Conservation (phyloP, 2,797 vertebrate species). For the Myotis findleyi region DNA sequence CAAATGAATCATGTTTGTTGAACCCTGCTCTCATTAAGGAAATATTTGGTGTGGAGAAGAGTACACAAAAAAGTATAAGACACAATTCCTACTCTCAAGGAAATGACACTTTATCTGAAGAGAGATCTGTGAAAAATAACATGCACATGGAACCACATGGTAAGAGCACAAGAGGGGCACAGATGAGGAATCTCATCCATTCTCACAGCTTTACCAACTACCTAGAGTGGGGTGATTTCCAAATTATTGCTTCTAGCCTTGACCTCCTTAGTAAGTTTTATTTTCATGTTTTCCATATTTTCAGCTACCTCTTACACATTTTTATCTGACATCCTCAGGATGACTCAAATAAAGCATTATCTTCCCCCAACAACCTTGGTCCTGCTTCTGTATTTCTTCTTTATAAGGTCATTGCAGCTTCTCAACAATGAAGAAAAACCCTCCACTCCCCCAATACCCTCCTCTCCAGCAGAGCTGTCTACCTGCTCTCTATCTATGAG, state of each 20-base stretch:
- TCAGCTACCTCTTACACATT: background rate
- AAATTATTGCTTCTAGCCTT: background rate
- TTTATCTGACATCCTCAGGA: background rate
- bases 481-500: too few species aligned
- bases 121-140: background rate
- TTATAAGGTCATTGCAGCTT: background rate
- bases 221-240: background rate
- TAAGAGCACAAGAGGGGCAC: background rate
- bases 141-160: rapidly evolving
- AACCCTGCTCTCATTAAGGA: background rate
- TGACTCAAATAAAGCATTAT: background rate
- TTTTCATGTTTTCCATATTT: background rate
- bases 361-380: background rate
- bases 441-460: too few species aligned
- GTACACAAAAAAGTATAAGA: background rate
- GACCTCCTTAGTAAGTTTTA: background rate
- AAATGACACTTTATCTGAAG: background rate
- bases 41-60: background rate
- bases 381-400: background rate
- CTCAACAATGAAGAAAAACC: background rate
- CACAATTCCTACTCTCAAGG: background rate
- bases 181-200: background rate
- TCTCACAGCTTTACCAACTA: background rate
- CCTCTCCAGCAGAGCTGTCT: too few species aligned
- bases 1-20: background rate